Evolutionary conservation across 2,113 vertebrate genomes (phyloP).

Genomic region (Pachyramphus minor): DNA sequence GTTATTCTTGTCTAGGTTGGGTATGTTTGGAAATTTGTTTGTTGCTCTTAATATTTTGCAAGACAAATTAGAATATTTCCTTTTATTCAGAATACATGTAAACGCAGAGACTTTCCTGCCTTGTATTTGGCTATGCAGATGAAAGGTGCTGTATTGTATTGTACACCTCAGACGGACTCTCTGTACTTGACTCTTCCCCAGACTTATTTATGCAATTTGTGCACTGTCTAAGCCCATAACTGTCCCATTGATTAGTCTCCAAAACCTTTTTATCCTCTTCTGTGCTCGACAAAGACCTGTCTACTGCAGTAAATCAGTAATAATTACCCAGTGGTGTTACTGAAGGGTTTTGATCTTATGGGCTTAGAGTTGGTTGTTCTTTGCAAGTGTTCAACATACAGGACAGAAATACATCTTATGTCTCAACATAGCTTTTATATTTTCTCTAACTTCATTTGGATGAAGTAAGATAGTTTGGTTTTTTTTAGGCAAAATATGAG

Average conservation of each 20-base stretch:
- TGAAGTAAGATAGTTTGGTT: background rate
- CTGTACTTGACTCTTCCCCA: background rate
- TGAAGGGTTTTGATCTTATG: rapidly evolving
- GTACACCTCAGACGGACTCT: background rate
- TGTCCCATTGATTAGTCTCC: background rate
- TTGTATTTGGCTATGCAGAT: background rate
- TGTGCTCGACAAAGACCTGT: background rate
- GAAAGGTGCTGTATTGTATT: background rate
- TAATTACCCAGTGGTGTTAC: background rate
- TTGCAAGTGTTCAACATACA: background rate
- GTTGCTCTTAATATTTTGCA: background rate
- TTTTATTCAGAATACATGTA: background rate
- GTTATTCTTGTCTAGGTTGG: background rate
- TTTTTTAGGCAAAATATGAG: background rate
- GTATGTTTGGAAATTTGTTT: background rate
- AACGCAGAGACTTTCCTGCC: background rate
- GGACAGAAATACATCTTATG: background rate
- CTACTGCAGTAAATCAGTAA: background rate
- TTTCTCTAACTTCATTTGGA: background rate
- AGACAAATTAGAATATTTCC: background rate
- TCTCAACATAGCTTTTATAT: background rate
- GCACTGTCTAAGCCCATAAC: background rate
- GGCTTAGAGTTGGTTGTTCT: background rate
- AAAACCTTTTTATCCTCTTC: background rate
- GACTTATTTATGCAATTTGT: background rate